Evolutionary conservation across 2,797 vertebrate genomes (phyloP).

Genomic region (Sebastiscus tertius): DNA sequence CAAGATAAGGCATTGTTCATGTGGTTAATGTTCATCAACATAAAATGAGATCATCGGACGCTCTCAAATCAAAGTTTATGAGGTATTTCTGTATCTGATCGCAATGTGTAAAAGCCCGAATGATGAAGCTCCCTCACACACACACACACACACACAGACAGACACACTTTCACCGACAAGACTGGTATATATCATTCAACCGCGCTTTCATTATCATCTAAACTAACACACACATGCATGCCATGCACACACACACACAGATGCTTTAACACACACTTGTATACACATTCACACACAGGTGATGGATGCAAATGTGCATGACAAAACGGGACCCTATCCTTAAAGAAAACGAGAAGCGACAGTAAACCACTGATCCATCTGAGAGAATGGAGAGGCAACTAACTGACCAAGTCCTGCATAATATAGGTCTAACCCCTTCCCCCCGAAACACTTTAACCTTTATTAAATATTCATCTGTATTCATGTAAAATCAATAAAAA

Average conservation of each 20-base stretch:
- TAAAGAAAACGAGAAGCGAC: constrained; percentile 74
- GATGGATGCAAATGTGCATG: constrained; percentile 80
- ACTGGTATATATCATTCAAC: neutral
- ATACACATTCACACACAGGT: constrained; percentile 28
- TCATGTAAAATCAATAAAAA: constrained; percentile 89
- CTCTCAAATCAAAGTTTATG: constrained; percentile 85
- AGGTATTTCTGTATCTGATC: constrained; percentile 88
- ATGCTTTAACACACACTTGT: neutral
- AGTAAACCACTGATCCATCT: constrained; percentile 79
- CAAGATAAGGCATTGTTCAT: constrained; percentile 99
- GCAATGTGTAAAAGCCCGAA: constrained; percentile 78
- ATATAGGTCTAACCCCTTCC: constrained; percentile 79
- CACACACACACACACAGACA: neutral
- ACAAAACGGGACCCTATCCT: constrained; percentile 76
- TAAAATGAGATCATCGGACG: constrained; percentile 76
- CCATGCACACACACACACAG: neutral
- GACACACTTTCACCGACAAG: neutral
- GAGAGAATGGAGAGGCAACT: constrained; percentile 85
- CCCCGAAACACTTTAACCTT: constrained; percentile 80
- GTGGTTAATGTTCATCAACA: constrained; percentile 89
- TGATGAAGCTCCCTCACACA: constrained; percentile 56
- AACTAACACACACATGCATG: neutral
- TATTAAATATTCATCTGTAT: constrained; percentile 87
- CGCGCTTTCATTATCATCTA: neutral
- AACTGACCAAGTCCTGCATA: constrained; percentile 88